phyloP scores from a whole-genome alignment of 2,797 vertebrate species.

The Eleutherodactylus coqui region DNA sequence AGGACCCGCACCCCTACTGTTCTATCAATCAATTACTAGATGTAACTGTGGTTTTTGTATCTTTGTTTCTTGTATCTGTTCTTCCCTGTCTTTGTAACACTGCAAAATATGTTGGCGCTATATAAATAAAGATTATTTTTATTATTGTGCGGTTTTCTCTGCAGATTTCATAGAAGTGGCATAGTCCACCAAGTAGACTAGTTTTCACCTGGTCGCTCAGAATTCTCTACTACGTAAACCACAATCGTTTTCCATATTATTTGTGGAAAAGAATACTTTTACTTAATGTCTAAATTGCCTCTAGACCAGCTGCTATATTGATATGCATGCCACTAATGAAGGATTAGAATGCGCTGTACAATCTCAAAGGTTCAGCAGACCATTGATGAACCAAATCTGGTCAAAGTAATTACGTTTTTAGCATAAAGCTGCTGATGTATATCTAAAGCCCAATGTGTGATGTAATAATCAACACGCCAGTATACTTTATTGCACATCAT shows the following conservation, averaged over 20 bases:
- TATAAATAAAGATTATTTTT: no score
- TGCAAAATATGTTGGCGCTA: no score
- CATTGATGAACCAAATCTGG: background rate
- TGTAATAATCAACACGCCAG: background rate
- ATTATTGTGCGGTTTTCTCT: no score
- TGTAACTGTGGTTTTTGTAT: no score
- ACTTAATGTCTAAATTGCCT: background rate
- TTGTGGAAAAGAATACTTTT: background rate
- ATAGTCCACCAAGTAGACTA: no score
- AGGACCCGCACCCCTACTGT: no score
- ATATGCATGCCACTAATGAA: background rate
- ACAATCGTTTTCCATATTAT: background rate
- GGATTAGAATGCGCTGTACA: background rate
- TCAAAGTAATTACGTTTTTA: background rate
- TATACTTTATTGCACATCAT: slow-evolving; percentile 11
- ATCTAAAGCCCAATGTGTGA: background rate
- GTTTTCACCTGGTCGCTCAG: no score
- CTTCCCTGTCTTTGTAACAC: no score
- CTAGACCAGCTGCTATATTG: background rate
- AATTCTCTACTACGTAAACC: background rate
- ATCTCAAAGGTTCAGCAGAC: background rate
- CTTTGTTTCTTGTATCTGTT: no score
- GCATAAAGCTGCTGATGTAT: background rate
- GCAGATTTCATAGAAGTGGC: no score
- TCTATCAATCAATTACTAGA: no score